Base-by-base conservation (phyloP, 2,797 vertebrate species). In the Pangasius sanitwongsei region DNA sequence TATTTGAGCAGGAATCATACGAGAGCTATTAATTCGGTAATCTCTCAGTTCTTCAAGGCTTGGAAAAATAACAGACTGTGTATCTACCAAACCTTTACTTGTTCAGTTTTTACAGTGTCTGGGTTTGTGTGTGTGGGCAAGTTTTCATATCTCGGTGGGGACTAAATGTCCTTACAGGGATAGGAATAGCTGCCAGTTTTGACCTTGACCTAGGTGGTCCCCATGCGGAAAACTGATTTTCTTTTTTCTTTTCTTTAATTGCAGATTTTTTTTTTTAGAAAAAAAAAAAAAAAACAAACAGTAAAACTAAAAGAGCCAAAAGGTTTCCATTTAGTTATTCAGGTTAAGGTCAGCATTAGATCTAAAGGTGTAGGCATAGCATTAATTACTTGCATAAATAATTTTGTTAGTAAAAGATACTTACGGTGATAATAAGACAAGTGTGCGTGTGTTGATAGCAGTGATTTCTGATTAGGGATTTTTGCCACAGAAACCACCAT, bases 401-500 rank as follows among this genome's bases (percentile, higher is more conserved):
- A 23, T 41, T 2, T 28, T 5, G 9, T 37, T 25, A 28, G 0
- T 41, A 34, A 34, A 57, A 57, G 8, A 81, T 57, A 57, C 18
- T 80, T 6, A 34, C 15, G 20, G 16, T 50, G n/a, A 20, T 20
- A 20, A 9, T 31, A 55, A 34, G n/a, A 78, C 7, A 18, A 53
- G 9, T 55, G 55, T 41, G 80, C 44, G 25, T 80, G n/a, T 55
- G 11, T 78, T 41, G n/a, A 87, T 4, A 61, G 55, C 16, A 81
- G 55, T 74, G 67, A 86, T 87, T 89, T 55, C 59, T 57, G 31
- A 86, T 91, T 77, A 89, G 41, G 7, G 57, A 41, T n/a, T 25
- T 59, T 44, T 8, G 12, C 20, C 50, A 50, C 61, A 84, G 37
- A 89, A 88, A 80, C 57, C 78, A 55, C n/a, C 65, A 83, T 7